Evolutionary conservation across 2,888 invertebrate genomes (phyloP).

Genomic region (Hyposoter dolosus): DNA sequence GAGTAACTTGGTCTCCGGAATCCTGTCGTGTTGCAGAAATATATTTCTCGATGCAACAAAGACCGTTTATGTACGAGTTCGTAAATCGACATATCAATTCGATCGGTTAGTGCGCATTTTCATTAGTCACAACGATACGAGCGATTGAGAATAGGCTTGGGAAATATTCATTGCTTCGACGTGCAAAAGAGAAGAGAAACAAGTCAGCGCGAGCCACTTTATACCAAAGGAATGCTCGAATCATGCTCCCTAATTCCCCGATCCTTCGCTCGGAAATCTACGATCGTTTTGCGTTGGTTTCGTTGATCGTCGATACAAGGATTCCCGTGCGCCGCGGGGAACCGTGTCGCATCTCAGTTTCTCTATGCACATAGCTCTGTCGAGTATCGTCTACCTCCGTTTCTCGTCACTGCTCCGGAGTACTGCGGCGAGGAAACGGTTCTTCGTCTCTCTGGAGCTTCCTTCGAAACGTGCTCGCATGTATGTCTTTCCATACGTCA

Average conservation of each 20-base stretch:
- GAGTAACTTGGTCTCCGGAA: not conserved
- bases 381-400: slow-evolving; percentile 9
- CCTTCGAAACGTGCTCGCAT: not conserved
- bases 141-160: not conserved
- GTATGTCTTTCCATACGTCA: not conserved
- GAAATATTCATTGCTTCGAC: slow-evolving; percentile 13
- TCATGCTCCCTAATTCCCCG: slow-evolving; percentile 82
- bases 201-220: slow-evolving; percentile 63
- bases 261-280: slow-evolving; percentile 65
- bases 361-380: slow-evolving; percentile 44
- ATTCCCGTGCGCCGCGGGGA: slow-evolving; percentile 65
- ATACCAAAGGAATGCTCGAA: slow-evolving; percentile 79
- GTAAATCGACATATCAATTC: slow-evolving; percentile 16
- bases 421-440: not conserved
- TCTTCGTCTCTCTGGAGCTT: not conserved
- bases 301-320: slow-evolving; percentile 74
- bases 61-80: not conserved
- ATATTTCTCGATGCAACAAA: not conserved
- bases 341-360: slow-evolving; percentile 65
- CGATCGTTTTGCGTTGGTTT: slow-evolving; percentile 72
- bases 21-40: not conserved
- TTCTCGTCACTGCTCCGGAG: not conserved
- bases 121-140: slow-evolving; percentile 27
- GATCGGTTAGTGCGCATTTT: slow-evolving; percentile 1
- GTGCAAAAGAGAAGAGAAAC: slow-evolving; percentile 41